Evolutionary conservation across 2,797 vertebrate species (phyloP), one percentile per base, ranked within the genome.

Genomic region (Sylvia borin): DNA sequence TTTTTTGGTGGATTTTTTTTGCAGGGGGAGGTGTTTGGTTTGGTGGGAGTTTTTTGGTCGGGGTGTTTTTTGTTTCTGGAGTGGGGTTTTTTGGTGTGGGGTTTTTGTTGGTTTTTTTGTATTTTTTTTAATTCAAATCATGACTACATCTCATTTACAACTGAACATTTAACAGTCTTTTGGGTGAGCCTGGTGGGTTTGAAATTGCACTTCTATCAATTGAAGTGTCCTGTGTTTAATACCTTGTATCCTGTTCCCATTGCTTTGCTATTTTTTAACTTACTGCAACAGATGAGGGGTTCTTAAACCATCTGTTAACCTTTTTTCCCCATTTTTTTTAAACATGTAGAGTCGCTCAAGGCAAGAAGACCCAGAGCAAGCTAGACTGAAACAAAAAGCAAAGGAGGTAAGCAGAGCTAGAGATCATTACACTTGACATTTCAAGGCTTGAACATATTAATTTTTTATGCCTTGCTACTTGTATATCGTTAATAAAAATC

Each of bases 391-490:
- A 98, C 98, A 99, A 98, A 99, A 99, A 98, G 99, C 98, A 97
- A 98, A 99, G 98, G 98, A 99, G 99, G 98, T 99, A 98, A 98
- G 98, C 98, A 97, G 97, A 96, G 97, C 97, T 96, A 91, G 97
- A 98, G 98, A 99, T 99, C 99, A 98, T 99, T 99, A 99, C 98
- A 98, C 98, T 98, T 99, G 99, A 99, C 99, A 99, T 99, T 99
- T 98, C 99, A 98, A 98, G 98, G 98, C 98, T 99, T 97, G 93
- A 90, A 97, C 96, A 95, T 98, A 99, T 99, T 98, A 99, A 99
- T 99, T 98, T 99, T 99, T 99, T 98, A 99, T 99, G 98, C 98
- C 97, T 97, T 97, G 96, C 98, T 99, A 98, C 99, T 99, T 99
- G 98, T 99, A 98, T 99, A 98, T 99, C 98, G 98, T 98, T 98